Evolutionary conservation across 2,888 invertebrate genomes (phyloP).

Genomic region (Notocelia uddmanniana): DNA sequence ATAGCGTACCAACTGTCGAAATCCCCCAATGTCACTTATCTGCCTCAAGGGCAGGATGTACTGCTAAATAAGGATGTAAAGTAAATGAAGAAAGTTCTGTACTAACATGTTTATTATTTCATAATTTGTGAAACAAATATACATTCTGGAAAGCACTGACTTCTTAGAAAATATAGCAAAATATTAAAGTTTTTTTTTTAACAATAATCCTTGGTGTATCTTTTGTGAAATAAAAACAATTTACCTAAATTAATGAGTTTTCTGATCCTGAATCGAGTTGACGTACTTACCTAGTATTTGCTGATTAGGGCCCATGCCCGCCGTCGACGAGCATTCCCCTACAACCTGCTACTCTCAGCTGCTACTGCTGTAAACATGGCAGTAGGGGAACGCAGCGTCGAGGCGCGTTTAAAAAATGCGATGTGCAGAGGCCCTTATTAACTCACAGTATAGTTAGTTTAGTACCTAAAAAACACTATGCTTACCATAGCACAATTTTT

Average conservation of each 20-base stretch:
- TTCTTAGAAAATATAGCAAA: neutral
- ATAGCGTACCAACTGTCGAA: slow-evolving; percentile 96
- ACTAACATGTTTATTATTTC: neutral
- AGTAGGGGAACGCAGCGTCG: no score
- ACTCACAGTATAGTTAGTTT: no score
- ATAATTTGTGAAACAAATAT: neutral
- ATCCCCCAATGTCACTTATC: slow-evolving; percentile 94
- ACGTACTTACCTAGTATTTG: neutral
- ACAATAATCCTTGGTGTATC: neutral
- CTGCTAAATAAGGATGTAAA: slow-evolving; percentile 81
- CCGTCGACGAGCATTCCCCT: no score
- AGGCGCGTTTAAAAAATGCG: no score
- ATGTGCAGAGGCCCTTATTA: no score
- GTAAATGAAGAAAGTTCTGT: neutral
- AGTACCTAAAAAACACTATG: no score
- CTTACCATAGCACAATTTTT: no score
- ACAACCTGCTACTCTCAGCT: no score
- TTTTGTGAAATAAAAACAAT: neutral
- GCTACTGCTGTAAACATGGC: no score
- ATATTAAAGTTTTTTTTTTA: neutral
- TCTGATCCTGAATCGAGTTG: neutral
- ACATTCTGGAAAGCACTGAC: neutral
- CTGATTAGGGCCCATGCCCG: no score
- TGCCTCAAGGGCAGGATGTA: slow-evolving; percentile 92
- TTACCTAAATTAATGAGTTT: neutral